phyloP scores from a whole-genome alignment of 2,888 invertebrate species.

The Carterocephalus palaemon region DNA sequence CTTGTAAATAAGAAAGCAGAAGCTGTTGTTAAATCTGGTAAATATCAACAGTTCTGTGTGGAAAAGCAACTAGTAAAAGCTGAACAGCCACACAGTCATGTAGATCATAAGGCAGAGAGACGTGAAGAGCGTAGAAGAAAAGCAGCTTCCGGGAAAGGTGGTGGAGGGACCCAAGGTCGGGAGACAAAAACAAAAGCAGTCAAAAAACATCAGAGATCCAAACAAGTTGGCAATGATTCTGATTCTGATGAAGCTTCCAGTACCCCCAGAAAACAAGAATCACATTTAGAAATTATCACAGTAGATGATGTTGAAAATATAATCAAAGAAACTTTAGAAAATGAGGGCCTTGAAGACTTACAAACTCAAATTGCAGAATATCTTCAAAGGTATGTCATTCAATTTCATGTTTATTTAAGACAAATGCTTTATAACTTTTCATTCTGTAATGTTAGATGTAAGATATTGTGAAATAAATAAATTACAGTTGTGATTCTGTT shows the following conservation, averaged over 20 bases:
- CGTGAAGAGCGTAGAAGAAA: constrained; percentile 94
- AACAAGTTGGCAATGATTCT: constrained; percentile 78
- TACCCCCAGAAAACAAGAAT: constrained; percentile 58
- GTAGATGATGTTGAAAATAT: constrained; percentile 82
- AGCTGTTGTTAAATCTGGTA: constrained; percentile 83
- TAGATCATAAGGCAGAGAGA: constrained; percentile 82
- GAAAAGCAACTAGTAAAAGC: constrained; percentile 81
- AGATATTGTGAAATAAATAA: no score
- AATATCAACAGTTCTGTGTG: constrained; percentile 85
- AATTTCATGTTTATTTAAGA: not conserved
- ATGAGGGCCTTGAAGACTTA: constrained; percentile 86
- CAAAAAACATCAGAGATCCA: constrained; percentile 86
- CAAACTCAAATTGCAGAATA: constrained; percentile 82
- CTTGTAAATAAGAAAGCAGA: constrained; percentile 83
- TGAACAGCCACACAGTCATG: constrained; percentile 48
- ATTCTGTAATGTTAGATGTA: no score
- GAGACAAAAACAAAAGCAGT: constrained; percentile 97
- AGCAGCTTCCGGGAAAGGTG: constrained; percentile 91
- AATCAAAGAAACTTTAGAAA: constrained; percentile 80
- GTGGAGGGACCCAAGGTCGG: constrained; percentile 94
- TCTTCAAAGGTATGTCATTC: constrained; percentile 79
- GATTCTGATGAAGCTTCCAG: constrained; percentile 82
- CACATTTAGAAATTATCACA: constrained; percentile 81
- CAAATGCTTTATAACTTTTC: no score
- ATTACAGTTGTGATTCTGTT: not conserved